Conservation (phyloP, 2,888 invertebrate species). For the Aplocera efformata region DNA sequence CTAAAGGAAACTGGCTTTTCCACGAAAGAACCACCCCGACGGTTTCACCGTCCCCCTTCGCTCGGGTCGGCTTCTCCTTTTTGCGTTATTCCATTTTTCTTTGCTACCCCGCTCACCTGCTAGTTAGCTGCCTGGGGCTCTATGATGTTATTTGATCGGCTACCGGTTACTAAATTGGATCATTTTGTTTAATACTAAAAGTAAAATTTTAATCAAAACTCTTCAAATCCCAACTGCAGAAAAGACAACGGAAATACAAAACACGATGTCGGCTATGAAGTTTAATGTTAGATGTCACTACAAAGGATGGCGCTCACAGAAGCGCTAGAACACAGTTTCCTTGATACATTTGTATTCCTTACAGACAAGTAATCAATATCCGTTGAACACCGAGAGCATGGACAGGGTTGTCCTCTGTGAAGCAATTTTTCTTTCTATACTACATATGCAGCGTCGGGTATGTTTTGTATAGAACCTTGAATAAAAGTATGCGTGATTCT, state of each 20-base stretch:
- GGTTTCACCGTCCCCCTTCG: conserved; percentile 54
- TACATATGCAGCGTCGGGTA: too few relatives aligned
- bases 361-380: conserved; percentile 77
- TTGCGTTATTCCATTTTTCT: conserved; percentile 78
- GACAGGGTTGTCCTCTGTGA: conserved; percentile 54
- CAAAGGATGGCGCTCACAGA: conserved; percentile 59
- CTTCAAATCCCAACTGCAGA: conserved; percentile 7
- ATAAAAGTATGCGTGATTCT: too few relatives aligned
- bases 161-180: neutral
- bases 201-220: too few relatives aligned
- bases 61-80: conserved; percentile 64
- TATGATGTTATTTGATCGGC: conserved; percentile 8
- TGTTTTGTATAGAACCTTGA: too few relatives aligned
- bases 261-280: conserved; percentile 52
- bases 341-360: conserved; percentile 77
- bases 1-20: conserved; percentile 79
- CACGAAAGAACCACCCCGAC: conserved; percentile 72
- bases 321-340: conserved; percentile 57
- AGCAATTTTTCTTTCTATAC: conserved; percentile 50
- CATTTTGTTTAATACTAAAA: too few relatives aligned
- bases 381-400: conserved; percentile 56
- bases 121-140: conserved; percentile 70
- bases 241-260: conserved; percentile 34
- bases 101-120: conserved; percentile 74
- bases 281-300: conserved; percentile 67